phyloP scores from a whole-genome alignment of 2,888 invertebrate species.

The Pycnomerus fuliginosus region DNA sequence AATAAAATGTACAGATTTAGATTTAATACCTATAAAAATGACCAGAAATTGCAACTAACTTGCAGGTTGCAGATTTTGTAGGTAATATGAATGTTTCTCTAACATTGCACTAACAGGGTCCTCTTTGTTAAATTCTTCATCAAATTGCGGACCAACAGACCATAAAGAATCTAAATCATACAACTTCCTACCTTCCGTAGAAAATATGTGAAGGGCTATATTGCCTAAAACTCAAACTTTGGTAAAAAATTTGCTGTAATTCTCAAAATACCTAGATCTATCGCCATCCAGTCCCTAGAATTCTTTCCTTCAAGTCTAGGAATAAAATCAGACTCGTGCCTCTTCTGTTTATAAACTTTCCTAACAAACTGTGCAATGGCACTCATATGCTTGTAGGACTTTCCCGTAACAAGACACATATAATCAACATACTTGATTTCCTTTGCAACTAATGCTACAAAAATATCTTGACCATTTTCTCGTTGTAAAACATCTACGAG shows the following conservation, averaged over 20 bases:
- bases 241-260: constrained; percentile 30
- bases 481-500: constrained; percentile 71
- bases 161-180: constrained; percentile 92
- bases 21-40: no score
- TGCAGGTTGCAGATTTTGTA: constrained; percentile 65
- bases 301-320: constrained; percentile 77
- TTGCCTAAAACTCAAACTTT: constrained; percentile 67
- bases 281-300: constrained; percentile 81
- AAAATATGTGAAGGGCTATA: constrained; percentile 87
- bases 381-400: constrained; percentile 71
- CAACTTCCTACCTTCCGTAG: constrained; percentile 62
- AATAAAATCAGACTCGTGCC: constrained; percentile 60
- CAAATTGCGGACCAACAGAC: constrained; percentile 82
- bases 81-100: constrained; percentile 65
- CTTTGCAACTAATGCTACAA: constrained; percentile 74
- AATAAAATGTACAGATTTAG: no score
- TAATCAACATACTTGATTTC: constrained; percentile 80
- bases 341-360: constrained; percentile 75
- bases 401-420: constrained; percentile 77
- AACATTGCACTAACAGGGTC: constrained; percentile 65
- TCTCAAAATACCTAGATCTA: constrained; percentile 73
- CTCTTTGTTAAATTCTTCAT: constrained; percentile 64
- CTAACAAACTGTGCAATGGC: constrained; percentile 75
- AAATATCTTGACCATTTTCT: constrained; percentile 79
- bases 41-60: constrained; percentile 31